These are phyloP conservation scores for Spodoptera picta DNA, from an alignment of 2,888 invertebrate species.

Conservation along the genomic window DNA sequence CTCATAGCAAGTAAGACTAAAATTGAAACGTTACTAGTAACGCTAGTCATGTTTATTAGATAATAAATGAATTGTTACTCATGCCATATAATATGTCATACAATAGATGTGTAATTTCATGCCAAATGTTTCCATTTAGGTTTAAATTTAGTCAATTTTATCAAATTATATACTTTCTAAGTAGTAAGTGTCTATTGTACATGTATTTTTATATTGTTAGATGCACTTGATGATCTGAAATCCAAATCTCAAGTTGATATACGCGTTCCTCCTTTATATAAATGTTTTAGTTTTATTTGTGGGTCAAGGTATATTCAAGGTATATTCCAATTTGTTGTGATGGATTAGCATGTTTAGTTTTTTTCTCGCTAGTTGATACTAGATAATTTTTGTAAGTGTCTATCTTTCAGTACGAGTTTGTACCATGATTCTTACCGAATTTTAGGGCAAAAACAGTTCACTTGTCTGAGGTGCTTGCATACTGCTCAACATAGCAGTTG, in stretches of 20 bases:
- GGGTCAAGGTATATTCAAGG: conserved; percentile 28
- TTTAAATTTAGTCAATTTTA: conserved; percentile 51
- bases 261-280: conserved; percentile 40
- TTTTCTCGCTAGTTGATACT: conserved; percentile 22
- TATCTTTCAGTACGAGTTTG: conserved; percentile 11
- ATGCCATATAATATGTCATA: conserved; percentile 60
- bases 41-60: conserved; percentile 69
- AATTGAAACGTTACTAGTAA: conserved; percentile 67
- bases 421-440: conserved; percentile 12
- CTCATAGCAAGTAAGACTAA: conserved; percentile 45
- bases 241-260: conserved; percentile 43
- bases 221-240: conserved; percentile 39
- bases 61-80: conserved; percentile 55
- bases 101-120: conserved; percentile 60
- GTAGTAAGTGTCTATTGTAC: conserved; percentile 42
- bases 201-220: conserved; percentile 58
- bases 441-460: conserved; percentile 12
- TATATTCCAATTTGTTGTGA: conserved; percentile 43
- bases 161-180: conserved; percentile 38
- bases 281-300: conserved; percentile 29
- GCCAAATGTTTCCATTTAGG: conserved; percentile 63
- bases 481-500: too few species aligned
- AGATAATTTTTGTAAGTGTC: conserved; percentile 14
- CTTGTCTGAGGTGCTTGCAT: background rate
- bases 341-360: conserved; percentile 32